Base-by-base conservation (phyloP, 2,113 vertebrate species). In the Cariama cristata region DNA sequence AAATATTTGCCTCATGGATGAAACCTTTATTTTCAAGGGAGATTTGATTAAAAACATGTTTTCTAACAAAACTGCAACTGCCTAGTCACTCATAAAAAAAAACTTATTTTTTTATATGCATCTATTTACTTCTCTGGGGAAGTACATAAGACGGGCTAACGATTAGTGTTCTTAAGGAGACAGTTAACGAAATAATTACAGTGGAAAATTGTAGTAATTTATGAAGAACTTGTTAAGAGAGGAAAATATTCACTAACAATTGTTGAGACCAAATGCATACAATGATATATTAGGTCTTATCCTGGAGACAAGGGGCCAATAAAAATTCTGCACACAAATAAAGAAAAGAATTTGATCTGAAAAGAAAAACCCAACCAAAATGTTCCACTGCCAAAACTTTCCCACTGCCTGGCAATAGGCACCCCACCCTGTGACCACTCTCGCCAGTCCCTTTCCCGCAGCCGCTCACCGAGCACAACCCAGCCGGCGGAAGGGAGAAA, bases 401-500 rank as follows among this genome's bases (percentile, higher is more conserved):
- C 77, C 19, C 24, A 11, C 14, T 53, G 40, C 63, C 62, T 93
- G 58, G 45, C 8, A 38, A 21, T 8, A 40, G 21, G 6, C 15
- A 26, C 14, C 33, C 5, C 24, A 66, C 33, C 5, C 33, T 50
- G 15, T 50, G n/a, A 59, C 15, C 7, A 33, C 27, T 5, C 8
- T 68, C 77, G 83, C 45, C 22, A 74, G 26, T 28, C 22, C 44
- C 17, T 83, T 73, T 77, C 72, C 64, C 22, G 21, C 17, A 79
- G 14, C n/a, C 19, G 40, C 30, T 69, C 32, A 33, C 8, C 0
- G 0, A 32, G 15, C 11, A 9, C 28, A 27, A 13, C 28, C 16
- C 18, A 72, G 11, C 3, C 17, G 8, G 6, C 7, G 12, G 22
- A 88, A 76, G 13, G 4, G 7, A 59, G 8, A 60, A 75, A 73